Conservation (phyloP, 2,113 vertebrate species). For the Rhea americana region DNA sequence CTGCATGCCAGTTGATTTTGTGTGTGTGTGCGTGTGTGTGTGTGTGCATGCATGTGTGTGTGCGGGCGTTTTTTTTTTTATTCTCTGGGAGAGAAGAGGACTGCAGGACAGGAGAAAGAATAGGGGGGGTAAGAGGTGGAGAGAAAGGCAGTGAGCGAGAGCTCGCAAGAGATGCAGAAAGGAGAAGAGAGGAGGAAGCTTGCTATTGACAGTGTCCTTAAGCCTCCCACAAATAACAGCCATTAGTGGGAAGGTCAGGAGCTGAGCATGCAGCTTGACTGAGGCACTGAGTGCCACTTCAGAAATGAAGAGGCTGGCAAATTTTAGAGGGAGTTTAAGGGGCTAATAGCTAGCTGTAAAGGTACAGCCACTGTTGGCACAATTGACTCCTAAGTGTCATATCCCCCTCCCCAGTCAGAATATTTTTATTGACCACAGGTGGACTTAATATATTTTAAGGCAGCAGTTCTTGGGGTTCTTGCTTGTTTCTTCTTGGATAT, state of each 20-base stretch:
- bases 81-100: conserved; percentile 62
- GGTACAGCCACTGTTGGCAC: conserved; percentile 82
- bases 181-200: conserved; percentile 78
- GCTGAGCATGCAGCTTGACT: conserved; percentile 93
- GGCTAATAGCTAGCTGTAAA: conserved; percentile 83
- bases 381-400: conserved; percentile 76
- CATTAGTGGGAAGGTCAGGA: conserved; percentile 95
- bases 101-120: conserved; percentile 66
- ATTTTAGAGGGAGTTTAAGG: conserved; percentile 88
- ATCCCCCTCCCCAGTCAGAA: conserved; percentile 65
- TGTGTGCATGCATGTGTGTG: background rate
- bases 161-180: conserved; percentile 74
- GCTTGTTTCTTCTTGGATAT: conserved; percentile 79
- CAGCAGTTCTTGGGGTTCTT: conserved; percentile 79
- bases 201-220: conserved; percentile 92
- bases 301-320: conserved; percentile 93
- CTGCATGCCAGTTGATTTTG: conserved; percentile 77
- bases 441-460: conserved; percentile 85
- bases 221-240: conserved; percentile 96
- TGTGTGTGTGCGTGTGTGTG: conserved; percentile 3
- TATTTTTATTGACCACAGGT: conserved; percentile 84
- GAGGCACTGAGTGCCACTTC: conserved; percentile 94
- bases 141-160: conserved; percentile 69
- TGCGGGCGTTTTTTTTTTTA: background rate
- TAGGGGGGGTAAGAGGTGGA: conserved; percentile 54